Conservation (phyloP, 2,888 invertebrate species). For the Latrodectus elegans region DNA sequence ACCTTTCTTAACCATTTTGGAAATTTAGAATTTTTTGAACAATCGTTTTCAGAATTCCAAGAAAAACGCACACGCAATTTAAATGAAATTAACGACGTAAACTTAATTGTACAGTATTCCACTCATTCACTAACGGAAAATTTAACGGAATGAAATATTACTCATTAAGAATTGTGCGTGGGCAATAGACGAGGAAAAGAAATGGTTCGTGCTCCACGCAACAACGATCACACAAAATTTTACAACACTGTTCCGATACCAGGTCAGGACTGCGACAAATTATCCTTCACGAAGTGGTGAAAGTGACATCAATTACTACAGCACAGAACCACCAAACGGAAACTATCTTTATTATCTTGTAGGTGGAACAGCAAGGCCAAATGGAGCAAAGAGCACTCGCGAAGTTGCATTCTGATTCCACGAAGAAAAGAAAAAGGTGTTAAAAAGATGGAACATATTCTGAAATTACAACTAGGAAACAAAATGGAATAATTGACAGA, state of each 20-base stretch:
- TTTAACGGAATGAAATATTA: too few species aligned
- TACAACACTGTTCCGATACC: neutral
- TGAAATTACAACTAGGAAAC: too few species aligned
- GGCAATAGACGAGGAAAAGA: neutral
- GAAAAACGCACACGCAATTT: too few species aligned
- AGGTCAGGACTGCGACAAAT: neutral
- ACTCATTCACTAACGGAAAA: too few species aligned
- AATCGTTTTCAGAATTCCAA: too few species aligned
- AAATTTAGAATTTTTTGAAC: too few species aligned
- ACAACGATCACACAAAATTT: neutral
- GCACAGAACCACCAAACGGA: neutral
- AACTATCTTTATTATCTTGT: neutral
- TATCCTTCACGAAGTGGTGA: neutral
- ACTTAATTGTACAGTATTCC: neutral
- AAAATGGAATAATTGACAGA: too few species aligned
- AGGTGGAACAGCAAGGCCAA: neutral
- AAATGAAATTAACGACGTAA: neutral
- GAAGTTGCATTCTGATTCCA: too few species aligned
- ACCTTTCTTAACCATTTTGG: too few species aligned
- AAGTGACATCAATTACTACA: neutral
- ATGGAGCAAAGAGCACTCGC: neutral
- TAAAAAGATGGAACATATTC: too few species aligned
- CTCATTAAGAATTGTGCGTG: neutral
- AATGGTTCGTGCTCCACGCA: neutral
- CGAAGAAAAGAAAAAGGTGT: too few species aligned